A percentile compares a stretch with the other conserved stretches of the same genome.
Evolutionary conservation across 2,113 vertebrate species (phyloP).

Genomic region (Peromyscus californicus): DNA sequence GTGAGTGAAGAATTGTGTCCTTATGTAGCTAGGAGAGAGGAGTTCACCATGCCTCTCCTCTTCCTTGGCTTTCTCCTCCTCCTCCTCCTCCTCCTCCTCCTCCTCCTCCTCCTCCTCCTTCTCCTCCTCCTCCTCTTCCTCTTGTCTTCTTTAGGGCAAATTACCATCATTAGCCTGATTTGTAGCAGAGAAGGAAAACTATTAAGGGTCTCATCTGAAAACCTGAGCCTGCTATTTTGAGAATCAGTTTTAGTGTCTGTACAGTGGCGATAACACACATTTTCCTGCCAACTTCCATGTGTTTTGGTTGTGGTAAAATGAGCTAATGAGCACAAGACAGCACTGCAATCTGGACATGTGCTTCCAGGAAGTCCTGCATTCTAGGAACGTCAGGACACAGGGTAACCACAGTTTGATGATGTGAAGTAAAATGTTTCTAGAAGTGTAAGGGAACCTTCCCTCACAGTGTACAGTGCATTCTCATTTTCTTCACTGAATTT

Average conservation of each 20-base stretch:
- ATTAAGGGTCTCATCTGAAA: not conserved
- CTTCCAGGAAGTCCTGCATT: not conserved
- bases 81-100: not conserved
- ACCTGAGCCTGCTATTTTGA: not conserved
- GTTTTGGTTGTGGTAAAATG: not conserved
- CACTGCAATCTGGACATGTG: not conserved
- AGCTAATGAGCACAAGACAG: not conserved
- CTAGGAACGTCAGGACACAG: not conserved
- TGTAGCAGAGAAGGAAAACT: not conserved
- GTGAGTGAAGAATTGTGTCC: not conserved
- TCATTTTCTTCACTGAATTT: not conserved
- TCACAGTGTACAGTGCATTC: not conserved
- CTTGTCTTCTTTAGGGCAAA: not conserved
- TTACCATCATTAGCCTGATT: not conserved
- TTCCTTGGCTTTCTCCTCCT: not conserved
- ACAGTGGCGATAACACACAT: not conserved
- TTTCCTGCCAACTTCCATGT: not conserved
- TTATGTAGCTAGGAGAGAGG: not conserved
- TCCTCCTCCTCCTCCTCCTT: rapidly evolving
- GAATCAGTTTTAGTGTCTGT: not conserved
- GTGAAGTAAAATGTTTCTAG: not conserved
- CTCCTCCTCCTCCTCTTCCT: not conserved
- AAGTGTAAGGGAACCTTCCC: not conserved
- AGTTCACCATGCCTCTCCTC: not conserved
- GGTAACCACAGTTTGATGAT: not conserved